Conservation (phyloP, 2,888 invertebrate genomes). For the Girardia tigrina region DNA sequence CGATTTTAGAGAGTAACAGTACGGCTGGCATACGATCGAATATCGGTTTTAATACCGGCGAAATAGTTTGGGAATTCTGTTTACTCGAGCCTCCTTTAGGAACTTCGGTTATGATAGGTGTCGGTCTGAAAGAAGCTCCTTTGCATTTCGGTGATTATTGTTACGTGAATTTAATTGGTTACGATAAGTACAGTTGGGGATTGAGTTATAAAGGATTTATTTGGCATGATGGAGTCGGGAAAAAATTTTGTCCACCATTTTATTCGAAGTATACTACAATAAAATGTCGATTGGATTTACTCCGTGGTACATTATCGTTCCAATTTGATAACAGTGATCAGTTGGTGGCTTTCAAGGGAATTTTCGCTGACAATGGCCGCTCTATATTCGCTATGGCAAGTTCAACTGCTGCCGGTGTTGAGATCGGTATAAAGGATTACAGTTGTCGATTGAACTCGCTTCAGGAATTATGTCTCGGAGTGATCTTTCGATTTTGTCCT, state of each 20-base stretch:
- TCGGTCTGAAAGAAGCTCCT: conserved; percentile 41
- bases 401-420: conserved; percentile 42
- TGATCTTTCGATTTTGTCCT: not conserved
- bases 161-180: conserved; percentile 42
- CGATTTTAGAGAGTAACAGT: conserved; percentile 40
- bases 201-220: conserved; percentile 43
- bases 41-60: conserved; percentile 41
- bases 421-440: conserved; percentile 35
- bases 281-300: conserved; percentile 41
- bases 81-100: conserved; percentile 42
- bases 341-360: conserved; percentile 41
- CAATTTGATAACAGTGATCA: conserved; percentile 40
- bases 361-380: conserved; percentile 37
- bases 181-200: conserved; percentile 43
- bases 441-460: not conserved
- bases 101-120: conserved; percentile 44
- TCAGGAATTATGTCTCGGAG: not conserved
- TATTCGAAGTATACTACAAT: conserved; percentile 41
- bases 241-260: conserved; percentile 42
- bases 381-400: conserved; percentile 42
- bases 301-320: conserved; percentile 41
- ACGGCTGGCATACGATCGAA: conserved; percentile 41
- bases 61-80: conserved; percentile 43
- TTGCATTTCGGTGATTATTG: conserved; percentile 40
- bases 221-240: conserved; percentile 41